phyloP scores from a whole-genome alignment of 2,797 vertebrate species.

The Halcyon smyrnensis region DNA sequence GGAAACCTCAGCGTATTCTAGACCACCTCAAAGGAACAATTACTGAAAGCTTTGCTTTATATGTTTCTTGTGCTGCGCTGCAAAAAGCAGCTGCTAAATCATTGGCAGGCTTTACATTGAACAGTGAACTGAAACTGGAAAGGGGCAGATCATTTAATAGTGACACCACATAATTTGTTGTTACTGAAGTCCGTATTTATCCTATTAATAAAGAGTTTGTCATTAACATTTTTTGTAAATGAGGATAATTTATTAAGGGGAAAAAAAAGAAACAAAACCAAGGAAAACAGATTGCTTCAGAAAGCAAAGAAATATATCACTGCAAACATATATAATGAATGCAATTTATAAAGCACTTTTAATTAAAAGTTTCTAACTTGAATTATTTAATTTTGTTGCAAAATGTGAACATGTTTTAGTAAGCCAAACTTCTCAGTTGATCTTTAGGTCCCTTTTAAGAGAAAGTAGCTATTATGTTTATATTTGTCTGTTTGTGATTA shows the following conservation, averaged over 20 bases:
- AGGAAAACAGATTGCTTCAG: constrained; percentile 51
- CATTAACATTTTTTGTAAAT: constrained; percentile 59
- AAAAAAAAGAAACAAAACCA: constrained; percentile 40
- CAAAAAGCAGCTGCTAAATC: constrained; percentile 32
- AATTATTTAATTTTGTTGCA: constrained; percentile 8
- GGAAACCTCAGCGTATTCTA: neutral
- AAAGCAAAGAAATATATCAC: constrained; percentile 68
- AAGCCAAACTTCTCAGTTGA: neutral
- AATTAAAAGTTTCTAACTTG: constrained; percentile 56
- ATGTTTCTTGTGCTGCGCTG: neutral
- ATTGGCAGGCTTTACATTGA: neutral
- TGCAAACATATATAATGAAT: constrained; percentile 60
- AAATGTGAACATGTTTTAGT: neutral
- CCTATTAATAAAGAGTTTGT: constrained; percentile 54
- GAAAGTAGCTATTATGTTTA: neutral
- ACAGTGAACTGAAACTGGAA: neutral
- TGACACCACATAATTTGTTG: constrained; percentile 43
- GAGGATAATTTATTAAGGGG: constrained; percentile 38
- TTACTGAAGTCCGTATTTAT: constrained; percentile 52
- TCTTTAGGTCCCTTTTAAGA: neutral
- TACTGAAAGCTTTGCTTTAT: neutral
- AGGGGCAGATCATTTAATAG: constrained; percentile 34
- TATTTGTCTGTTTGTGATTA: constrained; percentile 35
- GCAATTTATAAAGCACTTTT: constrained; percentile 60
- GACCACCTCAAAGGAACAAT: neutral